A percentile compares a stretch with the other conserved stretches of the same genome.
Conservation (phyloP, 2,888 invertebrate species). For the Mechanitis mazaeus region DNA sequence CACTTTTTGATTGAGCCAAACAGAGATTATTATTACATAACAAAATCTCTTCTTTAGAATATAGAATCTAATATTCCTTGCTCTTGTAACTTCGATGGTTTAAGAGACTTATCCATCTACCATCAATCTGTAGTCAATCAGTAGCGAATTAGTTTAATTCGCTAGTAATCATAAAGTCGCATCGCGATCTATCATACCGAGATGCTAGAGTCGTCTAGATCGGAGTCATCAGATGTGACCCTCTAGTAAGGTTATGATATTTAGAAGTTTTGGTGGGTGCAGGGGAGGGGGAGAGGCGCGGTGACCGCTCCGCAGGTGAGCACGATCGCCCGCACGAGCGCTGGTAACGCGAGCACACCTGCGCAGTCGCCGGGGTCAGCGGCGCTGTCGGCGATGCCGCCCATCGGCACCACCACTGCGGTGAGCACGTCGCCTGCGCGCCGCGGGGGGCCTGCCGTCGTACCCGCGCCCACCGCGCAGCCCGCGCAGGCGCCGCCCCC, state of each 20-base stretch:
- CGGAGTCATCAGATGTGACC: neutral
- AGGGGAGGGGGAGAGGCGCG: slow-evolving; percentile 76
- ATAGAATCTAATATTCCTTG: slow-evolving; percentile 10
- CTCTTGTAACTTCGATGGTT: slow-evolving; percentile 14
- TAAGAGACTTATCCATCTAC: slow-evolving; percentile 16
- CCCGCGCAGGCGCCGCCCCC: slow-evolving; percentile 56
- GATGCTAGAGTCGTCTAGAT: slow-evolving; percentile 23
- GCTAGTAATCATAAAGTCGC: slow-evolving; percentile 24
- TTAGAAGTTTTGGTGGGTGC: slow-evolving; percentile 30
- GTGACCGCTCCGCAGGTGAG: slow-evolving; percentile 62
- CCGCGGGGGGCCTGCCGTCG: slow-evolving; percentile 64
- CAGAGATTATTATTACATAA: neutral
- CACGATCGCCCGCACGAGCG: slow-evolving; percentile 80
- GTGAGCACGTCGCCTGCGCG: slow-evolving; percentile 57
- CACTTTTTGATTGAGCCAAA: neutral
- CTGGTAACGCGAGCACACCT: slow-evolving; percentile 72
- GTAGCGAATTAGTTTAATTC: slow-evolving; percentile 24
- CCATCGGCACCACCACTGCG: slow-evolving; percentile 41
- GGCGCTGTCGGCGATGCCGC: slow-evolving; percentile 34
- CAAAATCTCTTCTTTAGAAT: slow-evolving; percentile 14
- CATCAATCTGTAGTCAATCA: slow-evolving; percentile 17
- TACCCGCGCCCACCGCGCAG: slow-evolving; percentile 68
- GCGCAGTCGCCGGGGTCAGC: slow-evolving; percentile 49
- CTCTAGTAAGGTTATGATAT: neutral
- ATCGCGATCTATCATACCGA: slow-evolving; percentile 10